Conservation (phyloP, 2,888 invertebrate genomes). For the Pecten maximus region DNA sequence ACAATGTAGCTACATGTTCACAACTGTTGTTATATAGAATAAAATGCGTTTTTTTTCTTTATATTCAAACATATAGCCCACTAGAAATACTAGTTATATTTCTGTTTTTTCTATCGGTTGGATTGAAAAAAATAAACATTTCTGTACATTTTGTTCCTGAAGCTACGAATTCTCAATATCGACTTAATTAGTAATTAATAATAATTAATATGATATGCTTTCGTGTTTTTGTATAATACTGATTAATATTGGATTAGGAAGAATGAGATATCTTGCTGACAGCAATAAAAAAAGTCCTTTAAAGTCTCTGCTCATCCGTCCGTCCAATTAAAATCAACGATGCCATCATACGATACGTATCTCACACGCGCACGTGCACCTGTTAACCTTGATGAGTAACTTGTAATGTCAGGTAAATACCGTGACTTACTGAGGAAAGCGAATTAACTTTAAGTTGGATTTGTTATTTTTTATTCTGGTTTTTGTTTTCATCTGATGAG, state of each 20-base stretch:
- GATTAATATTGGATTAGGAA: background rate
- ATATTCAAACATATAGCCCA: no score
- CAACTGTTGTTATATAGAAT: no score
- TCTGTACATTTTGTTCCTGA: background rate
- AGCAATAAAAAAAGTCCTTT: background rate
- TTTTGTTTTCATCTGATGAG: conserved; percentile 4
- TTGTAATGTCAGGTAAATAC: background rate
- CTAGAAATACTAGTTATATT: no score
- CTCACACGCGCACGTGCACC: background rate
- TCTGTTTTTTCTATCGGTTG: no score
- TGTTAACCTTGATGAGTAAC: background rate
- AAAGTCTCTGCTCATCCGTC: background rate
- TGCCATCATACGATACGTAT: background rate
- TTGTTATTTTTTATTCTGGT: background rate
- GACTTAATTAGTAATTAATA: background rate
- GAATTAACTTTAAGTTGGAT: background rate
- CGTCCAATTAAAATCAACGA: background rate
- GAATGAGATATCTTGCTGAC: background rate
- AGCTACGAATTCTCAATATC: background rate
- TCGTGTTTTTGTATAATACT: background rate
- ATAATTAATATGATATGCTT: background rate
- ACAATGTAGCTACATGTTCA: no score
- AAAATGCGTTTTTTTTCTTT: no score
- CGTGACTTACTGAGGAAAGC: background rate
- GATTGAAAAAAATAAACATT: no score